Conservation (phyloP, 92 coral and sea anemone species). For the Actinernus sp. region DNA sequence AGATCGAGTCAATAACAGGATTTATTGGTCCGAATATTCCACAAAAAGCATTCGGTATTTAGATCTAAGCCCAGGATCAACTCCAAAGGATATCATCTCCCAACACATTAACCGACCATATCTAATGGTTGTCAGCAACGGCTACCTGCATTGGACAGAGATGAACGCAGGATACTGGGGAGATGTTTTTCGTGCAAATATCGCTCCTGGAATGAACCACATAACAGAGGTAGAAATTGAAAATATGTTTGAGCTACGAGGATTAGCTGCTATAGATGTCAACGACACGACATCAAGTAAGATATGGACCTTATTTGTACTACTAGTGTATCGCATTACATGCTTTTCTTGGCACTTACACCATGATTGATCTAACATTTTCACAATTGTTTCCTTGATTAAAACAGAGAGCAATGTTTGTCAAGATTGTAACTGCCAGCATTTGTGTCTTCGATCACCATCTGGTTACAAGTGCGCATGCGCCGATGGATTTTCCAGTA, state of each 20-base stretch:
- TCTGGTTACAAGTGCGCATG: constrained; percentile 26
- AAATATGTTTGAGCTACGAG: constrained; percentile 9
- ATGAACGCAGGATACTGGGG: constrained; percentile 6
- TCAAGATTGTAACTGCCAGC: constrained; percentile 22
- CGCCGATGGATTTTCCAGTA: too few species aligned
- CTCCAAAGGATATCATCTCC: background rate
- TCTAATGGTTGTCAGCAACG: constrained; percentile 3
- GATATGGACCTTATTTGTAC: too few species aligned
- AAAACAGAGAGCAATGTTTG: too few species aligned
- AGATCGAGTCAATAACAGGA: constrained; percentile 9
- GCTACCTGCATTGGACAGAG: constrained; percentile 42
- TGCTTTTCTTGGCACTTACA: too few species aligned
- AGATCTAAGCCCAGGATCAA: background rate
- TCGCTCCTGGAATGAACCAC: constrained; percentile 5
- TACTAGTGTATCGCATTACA: too few species aligned
- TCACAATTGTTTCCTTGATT: too few species aligned
- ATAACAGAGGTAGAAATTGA: constrained; percentile 9
- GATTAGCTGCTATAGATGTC: constrained; percentile 8
- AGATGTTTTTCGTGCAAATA: constrained; percentile 16
- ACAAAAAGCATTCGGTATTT: constrained; percentile 2
- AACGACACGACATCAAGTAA: too few species aligned
- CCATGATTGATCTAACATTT: too few species aligned
- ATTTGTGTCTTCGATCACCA: constrained; percentile 24
- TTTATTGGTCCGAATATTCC: constrained; percentile 19
- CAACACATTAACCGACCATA: constrained; percentile 8